A percentile compares a stretch with the other conserved stretches of the same genome.
Evolutionary conservation across 1,140 invertebrate species (phyloP).

Genomic region (Cydia pomonella): DNA sequence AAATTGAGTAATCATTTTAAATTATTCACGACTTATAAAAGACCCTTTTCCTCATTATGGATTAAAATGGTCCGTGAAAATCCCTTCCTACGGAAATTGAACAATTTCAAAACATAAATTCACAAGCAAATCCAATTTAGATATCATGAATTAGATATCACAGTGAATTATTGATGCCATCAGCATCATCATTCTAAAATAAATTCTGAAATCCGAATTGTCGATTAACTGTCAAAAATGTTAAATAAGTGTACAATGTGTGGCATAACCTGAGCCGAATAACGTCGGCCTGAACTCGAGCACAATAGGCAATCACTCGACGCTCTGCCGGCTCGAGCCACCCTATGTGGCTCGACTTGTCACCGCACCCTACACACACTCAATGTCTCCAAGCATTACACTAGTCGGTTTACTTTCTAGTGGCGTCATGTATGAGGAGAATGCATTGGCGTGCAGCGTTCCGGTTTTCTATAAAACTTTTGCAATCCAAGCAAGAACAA

Average conservation of each 20-base stretch:
- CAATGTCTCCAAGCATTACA: constrained; percentile 4
- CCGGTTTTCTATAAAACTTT: constrained; percentile 29
- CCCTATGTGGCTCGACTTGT: not conserved
- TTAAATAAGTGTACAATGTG: not conserved
- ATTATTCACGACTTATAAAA: not conserved
- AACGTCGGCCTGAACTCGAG: not conserved
- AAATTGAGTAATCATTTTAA: not conserved
- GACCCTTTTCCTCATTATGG: not conserved
- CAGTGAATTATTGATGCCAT: not conserved
- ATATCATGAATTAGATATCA: constrained; percentile 14
- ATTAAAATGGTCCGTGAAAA: constrained; percentile 11
- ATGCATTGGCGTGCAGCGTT: constrained; percentile 3
- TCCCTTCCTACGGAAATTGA: constrained; percentile 6
- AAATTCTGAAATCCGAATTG: too few relatives aligned
- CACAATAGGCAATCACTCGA: constrained; percentile 24
- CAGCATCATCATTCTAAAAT: not conserved
- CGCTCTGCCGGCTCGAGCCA: not conserved
- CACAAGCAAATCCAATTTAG: constrained; percentile 4
- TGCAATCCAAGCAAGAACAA: constrained; percentile 29
- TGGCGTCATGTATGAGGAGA: constrained; percentile 15
- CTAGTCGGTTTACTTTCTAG: constrained; percentile 16
- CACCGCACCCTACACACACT: constrained; percentile 8
- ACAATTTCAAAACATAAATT: constrained; percentile 8
- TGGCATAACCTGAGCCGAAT: constrained; percentile 15
- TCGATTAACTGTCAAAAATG: not conserved